phyloP scores from a whole-genome alignment of 2,797 vertebrate species.

The Poecilia wingei region DNA sequence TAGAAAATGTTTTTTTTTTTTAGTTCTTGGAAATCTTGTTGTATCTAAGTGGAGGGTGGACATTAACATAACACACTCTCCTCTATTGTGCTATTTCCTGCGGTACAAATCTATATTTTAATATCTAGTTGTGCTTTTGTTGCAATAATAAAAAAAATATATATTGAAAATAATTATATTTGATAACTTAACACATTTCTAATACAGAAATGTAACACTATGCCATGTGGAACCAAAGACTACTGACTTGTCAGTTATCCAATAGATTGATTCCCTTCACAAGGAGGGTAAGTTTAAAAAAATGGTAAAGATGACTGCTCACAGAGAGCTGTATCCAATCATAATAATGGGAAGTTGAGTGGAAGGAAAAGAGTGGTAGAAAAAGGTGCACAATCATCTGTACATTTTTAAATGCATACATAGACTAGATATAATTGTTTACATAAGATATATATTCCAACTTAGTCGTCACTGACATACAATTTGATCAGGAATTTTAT shows the following conservation, averaged over 20 bases:
- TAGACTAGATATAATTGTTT: neutral
- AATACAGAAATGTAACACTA: neutral
- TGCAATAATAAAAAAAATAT: neutral
- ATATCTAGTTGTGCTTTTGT: neutral
- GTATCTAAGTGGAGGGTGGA: neutral
- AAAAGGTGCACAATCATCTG: neutral
- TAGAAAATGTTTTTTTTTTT: neutral
- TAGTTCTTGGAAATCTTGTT: neutral
- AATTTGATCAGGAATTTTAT: neutral
- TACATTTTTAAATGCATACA: neutral
- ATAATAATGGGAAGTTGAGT: neutral
- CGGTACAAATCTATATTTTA: neutral
- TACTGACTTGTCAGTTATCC: neutral
- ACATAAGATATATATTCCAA: neutral
- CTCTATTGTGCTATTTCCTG: neutral
- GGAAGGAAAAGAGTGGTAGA: neutral
- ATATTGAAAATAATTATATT: neutral
- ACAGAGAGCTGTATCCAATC: neutral
- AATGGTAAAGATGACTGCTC: neutral
- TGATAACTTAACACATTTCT: neutral
- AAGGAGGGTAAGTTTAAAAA: neutral
- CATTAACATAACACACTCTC: neutral
- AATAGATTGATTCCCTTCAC: neutral
- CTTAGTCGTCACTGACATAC: neutral
- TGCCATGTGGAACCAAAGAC: neutral